Percentiles rank a stretch among this genome's conserved stretches.
These are phyloP conservation scores for Rhinopomastus cyanomelas DNA, from an alignment of 2,113 vertebrate species.

Conservation along the genomic window DNA sequence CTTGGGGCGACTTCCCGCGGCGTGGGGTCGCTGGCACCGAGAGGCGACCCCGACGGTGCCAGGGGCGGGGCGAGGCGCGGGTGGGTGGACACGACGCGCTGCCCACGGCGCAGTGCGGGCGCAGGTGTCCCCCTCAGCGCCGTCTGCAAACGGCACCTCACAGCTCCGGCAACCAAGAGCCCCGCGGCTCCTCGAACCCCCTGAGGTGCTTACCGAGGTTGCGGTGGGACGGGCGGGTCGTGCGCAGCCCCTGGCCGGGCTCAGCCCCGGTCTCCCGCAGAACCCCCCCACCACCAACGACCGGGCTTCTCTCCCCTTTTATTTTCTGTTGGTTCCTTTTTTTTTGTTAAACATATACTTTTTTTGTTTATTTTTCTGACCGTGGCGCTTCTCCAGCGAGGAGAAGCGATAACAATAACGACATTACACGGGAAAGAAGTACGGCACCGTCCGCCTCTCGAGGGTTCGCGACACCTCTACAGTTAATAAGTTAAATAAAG, in stretches of 20 bases:
- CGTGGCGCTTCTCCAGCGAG: constrained; percentile 81
- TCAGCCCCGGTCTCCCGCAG: neutral
- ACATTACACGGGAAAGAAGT: constrained; percentile 82
- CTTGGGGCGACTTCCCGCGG: neutral
- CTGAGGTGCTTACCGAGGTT: neutral
- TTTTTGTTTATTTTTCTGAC: constrained; percentile 85
- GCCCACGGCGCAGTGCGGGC: neutral
- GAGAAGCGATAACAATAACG: constrained; percentile 89
- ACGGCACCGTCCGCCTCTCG: constrained; percentile 81
- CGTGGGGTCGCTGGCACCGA: neutral
- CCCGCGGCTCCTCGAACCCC: neutral
- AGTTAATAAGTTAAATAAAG: constrained; percentile 89
- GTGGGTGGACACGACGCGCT: neutral
- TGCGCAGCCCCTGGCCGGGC: neutral
- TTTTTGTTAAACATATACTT: constrained; percentile 77
- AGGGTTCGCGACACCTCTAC: constrained; percentile 82
- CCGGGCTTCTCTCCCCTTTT: neutral
- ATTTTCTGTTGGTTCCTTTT: neutral
- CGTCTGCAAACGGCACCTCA: neutral
- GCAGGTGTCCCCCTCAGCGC: neutral
- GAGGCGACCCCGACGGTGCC: neutral
- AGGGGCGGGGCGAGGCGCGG: neutral
- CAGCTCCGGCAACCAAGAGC: too few species aligned
- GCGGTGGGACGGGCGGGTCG: too few species aligned
- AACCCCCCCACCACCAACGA: neutral